Evolutionary conservation across 1,140 invertebrate genomes (phyloP).

Genomic region (Ips typographus): DNA sequence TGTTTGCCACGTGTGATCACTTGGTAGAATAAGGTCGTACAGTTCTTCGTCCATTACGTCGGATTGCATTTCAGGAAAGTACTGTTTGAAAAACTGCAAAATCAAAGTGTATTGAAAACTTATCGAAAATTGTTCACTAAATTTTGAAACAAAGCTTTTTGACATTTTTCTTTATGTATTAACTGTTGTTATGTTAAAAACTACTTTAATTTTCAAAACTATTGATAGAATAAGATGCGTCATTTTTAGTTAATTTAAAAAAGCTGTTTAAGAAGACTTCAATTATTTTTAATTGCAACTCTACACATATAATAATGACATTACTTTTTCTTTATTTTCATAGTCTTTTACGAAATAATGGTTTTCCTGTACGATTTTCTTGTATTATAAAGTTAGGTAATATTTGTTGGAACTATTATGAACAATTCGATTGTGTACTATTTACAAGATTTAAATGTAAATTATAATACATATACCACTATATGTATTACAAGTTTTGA

Average conservation of each 20-base stretch:
- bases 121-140: neutral
- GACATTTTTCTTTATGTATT: neutral
- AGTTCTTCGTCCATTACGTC: conserved; percentile 46
- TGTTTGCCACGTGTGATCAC: conserved; percentile 70
- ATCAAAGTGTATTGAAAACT: neutral
- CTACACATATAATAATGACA: no score
- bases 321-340: no score
- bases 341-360: no score
- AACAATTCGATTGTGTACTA: neutral
- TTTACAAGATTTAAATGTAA: neutral
- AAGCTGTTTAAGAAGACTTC: neutral
- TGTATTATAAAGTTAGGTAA: no score
- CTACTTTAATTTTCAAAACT: neutral
- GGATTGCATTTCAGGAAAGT: conserved; percentile 46
- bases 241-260: neutral
- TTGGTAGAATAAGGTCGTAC: conserved; percentile 58
- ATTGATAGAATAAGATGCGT: neutral
- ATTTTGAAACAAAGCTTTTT: neutral
- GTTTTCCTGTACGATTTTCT: no score
- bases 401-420: neutral
- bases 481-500: neutral
- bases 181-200: neutral
- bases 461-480: neutral
- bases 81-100: conserved; percentile 48
- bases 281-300: no score